phyloP scores from a whole-genome alignment of 1,140 invertebrate genomes.

The Yoshiicerus persimilis region DNA sequence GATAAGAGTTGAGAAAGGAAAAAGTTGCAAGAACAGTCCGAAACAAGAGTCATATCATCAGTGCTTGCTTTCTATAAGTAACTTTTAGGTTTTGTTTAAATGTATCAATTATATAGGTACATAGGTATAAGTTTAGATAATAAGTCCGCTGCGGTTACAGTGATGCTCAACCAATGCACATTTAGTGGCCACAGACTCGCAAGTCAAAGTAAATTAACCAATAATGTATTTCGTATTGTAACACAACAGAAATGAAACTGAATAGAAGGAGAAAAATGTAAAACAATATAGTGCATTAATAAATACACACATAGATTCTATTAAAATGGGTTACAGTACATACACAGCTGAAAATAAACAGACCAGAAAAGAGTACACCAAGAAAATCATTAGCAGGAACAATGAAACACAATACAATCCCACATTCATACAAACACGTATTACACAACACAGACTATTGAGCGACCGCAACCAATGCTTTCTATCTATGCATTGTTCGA shows the following conservation, averaged over 20 bases:
- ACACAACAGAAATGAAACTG: background rate
- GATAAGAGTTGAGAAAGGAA: background rate
- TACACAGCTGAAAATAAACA: background rate
- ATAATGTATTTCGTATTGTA: background rate
- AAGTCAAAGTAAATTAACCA: background rate
- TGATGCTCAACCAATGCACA: constrained; percentile 12
- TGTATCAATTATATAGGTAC: background rate
- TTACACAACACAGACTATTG: background rate
- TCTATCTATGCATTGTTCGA: background rate
- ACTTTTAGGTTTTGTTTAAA: constrained; percentile 3
- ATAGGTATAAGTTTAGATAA: background rate
- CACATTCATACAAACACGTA: background rate
- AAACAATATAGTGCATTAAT: background rate
- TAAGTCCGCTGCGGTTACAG: background rate
- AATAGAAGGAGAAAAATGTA: background rate
- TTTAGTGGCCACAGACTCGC: background rate
- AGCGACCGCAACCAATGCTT: background rate
- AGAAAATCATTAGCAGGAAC: background rate
- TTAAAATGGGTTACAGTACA: background rate
- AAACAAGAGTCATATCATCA: constrained; percentile 17
- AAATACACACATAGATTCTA: background rate
- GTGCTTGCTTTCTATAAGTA: background rate
- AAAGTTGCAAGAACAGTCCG: constrained; percentile 21
- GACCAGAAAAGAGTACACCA: background rate
- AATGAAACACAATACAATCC: background rate